Conservation (phyloP, 2,797 vertebrate genomes). For the Macropus fuliginosus region DNA sequence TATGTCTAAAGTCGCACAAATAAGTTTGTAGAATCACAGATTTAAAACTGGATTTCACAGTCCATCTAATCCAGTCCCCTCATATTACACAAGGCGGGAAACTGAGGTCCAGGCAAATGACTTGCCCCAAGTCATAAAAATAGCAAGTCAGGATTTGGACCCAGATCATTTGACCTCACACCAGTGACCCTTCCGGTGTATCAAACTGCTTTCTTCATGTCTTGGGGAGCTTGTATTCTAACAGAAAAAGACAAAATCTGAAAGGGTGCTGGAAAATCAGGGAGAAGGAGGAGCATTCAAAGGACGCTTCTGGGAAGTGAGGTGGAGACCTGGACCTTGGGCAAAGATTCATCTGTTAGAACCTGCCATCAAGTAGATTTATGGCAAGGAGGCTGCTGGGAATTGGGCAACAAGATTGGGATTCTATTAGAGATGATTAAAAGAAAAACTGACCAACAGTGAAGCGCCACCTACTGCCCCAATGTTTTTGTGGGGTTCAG, state of each 20-base stretch:
- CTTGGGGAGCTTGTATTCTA: not conserved
- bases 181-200: not conserved
- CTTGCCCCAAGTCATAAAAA: not conserved
- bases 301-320: not conserved
- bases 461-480: not conserved
- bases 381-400: not conserved
- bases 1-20: not conserved
- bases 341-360: not conserved
- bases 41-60: not conserved
- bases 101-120: not conserved
- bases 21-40: not conserved
- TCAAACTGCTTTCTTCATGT: not conserved
- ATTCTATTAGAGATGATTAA: not conserved
- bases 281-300: not conserved
- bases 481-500: not conserved
- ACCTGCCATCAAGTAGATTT: not conserved
- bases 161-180: not conserved
- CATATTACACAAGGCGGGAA: not conserved
- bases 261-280: not conserved
- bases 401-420: not conserved
- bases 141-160: not conserved
- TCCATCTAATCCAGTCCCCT: not conserved
- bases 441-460: not conserved
- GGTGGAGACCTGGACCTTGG: not conserved
- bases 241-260: not conserved